Conservation (phyloP, 1,140 invertebrate genomes). For the Drosophila pruinosa region DNA sequence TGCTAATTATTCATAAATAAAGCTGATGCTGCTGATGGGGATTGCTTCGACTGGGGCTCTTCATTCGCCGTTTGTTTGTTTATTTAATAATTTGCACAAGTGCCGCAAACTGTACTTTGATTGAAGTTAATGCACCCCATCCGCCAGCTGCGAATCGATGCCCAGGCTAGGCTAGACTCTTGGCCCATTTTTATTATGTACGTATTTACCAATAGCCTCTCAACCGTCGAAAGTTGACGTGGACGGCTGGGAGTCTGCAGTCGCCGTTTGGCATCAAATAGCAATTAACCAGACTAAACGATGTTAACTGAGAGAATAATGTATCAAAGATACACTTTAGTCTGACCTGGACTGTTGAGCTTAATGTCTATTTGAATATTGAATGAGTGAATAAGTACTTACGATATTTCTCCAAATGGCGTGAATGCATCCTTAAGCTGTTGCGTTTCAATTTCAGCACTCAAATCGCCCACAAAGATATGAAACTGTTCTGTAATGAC, state of each 20-base stretch:
- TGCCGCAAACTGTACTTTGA: slow-evolving; percentile 77
- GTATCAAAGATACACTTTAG: background rate
- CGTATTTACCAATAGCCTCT: background rate
- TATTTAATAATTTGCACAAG: slow-evolving; percentile 77
- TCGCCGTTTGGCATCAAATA: slow-evolving; percentile 36
- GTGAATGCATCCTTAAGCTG: slow-evolving; percentile 98
- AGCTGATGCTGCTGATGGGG: slow-evolving; percentile 26
- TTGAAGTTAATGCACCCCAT: slow-evolving; percentile 70
- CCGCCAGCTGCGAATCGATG: slow-evolving; percentile 15
- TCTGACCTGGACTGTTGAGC: background rate
- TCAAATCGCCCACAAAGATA: slow-evolving; percentile 99
- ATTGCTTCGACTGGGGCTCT: slow-evolving; percentile 16
- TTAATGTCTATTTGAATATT: slow-evolving; percentile 13
- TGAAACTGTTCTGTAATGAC: slow-evolving; percentile 94
- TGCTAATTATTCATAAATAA: slow-evolving; percentile 82
- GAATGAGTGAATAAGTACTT: slow-evolving; percentile 73
- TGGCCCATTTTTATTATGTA: slow-evolving; percentile 23
- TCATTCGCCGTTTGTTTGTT: slow-evolving; percentile 63
- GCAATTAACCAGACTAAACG: slow-evolving; percentile 31
- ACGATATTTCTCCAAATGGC: slow-evolving; percentile 99
- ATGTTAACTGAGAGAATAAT: slow-evolving; percentile 12
- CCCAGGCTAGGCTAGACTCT: background rate
- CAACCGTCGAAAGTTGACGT: background rate
- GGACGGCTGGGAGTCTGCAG: too few species aligned
- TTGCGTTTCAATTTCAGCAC: slow-evolving; percentile 99